Conservation (phyloP, 2,797 vertebrate genomes). For the Pipistrellus nathusii region DNA sequence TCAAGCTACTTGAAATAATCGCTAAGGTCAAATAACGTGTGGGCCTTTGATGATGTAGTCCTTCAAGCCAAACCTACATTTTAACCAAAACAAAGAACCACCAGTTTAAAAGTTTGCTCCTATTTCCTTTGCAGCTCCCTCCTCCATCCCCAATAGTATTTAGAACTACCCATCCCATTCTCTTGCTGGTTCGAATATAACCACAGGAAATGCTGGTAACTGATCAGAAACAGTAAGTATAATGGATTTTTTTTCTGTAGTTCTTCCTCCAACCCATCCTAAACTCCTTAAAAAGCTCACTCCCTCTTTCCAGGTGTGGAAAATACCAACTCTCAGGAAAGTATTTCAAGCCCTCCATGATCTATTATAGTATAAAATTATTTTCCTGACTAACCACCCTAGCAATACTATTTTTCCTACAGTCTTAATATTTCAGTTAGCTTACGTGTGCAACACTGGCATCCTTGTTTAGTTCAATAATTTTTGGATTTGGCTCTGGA, state of each 20-base stretch:
- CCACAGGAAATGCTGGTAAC: not conserved
- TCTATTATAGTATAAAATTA: not conserved
- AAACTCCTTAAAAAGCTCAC: not conserved
- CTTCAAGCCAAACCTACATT: conserved; percentile 92
- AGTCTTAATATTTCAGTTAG: not conserved
- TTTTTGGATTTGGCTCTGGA: conserved; percentile 87
- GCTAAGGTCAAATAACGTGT: conserved; percentile 88
- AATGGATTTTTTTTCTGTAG: not conserved
- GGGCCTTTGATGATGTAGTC: conserved; percentile 92
- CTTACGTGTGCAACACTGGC: conserved; percentile 89
- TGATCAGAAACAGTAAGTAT: not conserved
- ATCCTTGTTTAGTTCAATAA: conserved; percentile 88
- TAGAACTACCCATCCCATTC: not conserved
- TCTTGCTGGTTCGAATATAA: not conserved
- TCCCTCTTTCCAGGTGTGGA: not conserved
- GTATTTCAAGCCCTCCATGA: not conserved
- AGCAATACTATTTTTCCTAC: not conserved
- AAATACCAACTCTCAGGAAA: not conserved
- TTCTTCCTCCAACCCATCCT: not conserved
- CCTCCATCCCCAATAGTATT: not conserved
- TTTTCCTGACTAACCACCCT: not conserved
- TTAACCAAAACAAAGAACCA: conserved; percentile 45
- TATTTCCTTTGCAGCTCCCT: not conserved
- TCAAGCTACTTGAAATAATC: conserved; percentile 91
- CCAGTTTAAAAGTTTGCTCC: not conserved